Conservation (phyloP, 2,113 vertebrate genomes). For the Caranx melampygus region DNA sequence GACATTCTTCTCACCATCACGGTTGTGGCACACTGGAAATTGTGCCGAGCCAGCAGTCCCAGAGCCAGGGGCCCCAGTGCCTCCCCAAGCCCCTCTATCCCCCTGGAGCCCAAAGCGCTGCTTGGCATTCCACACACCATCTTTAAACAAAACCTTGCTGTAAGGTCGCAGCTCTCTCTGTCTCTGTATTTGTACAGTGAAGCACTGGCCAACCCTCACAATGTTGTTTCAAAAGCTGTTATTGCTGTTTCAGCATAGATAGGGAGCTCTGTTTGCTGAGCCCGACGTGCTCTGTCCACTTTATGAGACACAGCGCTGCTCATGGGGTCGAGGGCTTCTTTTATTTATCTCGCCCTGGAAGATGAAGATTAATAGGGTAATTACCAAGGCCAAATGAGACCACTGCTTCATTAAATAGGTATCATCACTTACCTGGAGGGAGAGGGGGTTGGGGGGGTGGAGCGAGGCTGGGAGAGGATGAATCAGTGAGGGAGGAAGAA, state of each 20-base stretch:
- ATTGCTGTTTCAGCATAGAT: conserved; percentile 66
- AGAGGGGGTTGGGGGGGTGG: not conserved
- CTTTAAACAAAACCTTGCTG: conserved; percentile 79
- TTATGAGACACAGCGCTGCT: conserved; percentile 29
- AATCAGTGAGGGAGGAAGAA: not conserved
- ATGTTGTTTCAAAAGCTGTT: conserved; percentile 60
- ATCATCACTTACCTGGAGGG: conserved; percentile 51
- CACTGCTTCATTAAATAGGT: conserved; percentile 29
- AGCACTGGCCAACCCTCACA: conserved; percentile 45
- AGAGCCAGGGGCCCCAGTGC: conserved; percentile 25
- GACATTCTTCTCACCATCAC: conserved; percentile 52
- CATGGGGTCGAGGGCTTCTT: conserved; percentile 16
- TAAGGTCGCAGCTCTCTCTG: conserved; percentile 60
- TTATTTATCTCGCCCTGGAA: conserved; percentile 25
- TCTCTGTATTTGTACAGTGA: conserved; percentile 77
- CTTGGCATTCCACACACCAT: conserved; percentile 77
- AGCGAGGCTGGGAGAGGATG: conserved; percentile 8
- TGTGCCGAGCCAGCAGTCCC: conserved; percentile 75
- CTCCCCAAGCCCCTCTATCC: conserved; percentile 56
- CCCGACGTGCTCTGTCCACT: conserved; percentile 41
- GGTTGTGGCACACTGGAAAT: conserved; percentile 66
- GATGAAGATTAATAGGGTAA: conserved; percentile 69
- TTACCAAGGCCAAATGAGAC: conserved; percentile 52
- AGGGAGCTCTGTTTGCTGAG: conserved; percentile 48
- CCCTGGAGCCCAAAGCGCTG: conserved; percentile 60